A percentile compares a stretch with the other conserved stretches of the same genome.
Evolutionary conservation across 23 tunicate species (phyloP).

Genomic region (Ascidia mentula): DNA sequence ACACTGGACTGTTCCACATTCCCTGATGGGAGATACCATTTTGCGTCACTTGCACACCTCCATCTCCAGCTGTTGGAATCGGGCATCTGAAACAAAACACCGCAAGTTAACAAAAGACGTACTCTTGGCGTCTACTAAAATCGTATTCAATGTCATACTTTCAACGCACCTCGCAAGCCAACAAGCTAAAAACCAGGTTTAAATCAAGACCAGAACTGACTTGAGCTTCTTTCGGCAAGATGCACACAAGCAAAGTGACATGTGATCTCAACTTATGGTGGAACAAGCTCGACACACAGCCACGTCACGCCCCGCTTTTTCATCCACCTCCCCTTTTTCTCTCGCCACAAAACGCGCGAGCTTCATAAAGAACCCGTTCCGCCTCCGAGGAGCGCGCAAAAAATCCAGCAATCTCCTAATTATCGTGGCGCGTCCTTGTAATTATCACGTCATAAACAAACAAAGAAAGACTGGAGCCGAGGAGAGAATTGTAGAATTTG

Average conservation of each 20-base stretch:
- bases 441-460: constrained; percentile 11
- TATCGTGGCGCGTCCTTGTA: constrained; percentile 12
- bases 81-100: constrained; percentile 68
- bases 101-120: too few species aligned
- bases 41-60: constrained; percentile 55
- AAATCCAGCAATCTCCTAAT: constrained; percentile 12
- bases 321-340: neutral
- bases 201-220: neutral
- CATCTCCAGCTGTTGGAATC: constrained; percentile 49
- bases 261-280: neutral
- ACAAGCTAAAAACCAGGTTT: neutral
- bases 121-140: too few species aligned
- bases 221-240: neutral
- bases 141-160: neutral
- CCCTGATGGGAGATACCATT: constrained; percentile 85
- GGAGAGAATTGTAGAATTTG: neutral
- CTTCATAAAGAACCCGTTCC: neutral
- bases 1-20: constrained; percentile 80
- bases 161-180: neutral
- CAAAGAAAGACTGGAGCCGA: neutral
- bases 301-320: neutral
- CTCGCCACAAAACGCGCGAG: neutral
- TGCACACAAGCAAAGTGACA: too few species aligned
- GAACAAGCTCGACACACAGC: neutral
- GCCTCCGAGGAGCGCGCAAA: neutral